These are phyloP conservation scores for Galleria mellonella DNA, from an alignment of 1,140 invertebrate genomes.

Conservation along the genomic window DNA sequence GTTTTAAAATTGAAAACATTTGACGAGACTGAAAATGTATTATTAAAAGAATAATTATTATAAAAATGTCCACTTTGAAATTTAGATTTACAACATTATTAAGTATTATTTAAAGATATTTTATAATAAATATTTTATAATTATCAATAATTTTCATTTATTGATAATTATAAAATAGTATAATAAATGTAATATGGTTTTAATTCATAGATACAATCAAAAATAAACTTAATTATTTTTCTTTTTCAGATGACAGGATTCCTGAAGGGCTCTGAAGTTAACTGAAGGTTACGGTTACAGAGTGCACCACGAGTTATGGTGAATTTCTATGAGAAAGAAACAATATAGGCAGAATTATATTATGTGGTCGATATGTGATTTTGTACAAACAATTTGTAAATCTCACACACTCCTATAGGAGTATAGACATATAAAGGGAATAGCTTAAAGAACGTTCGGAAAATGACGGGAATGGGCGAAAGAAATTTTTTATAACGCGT, in stretches of 20 bases:
- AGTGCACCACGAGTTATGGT: conserved; percentile 54
- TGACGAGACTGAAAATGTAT: no score
- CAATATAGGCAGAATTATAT: conserved; percentile 25
- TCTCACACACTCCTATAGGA: conserved; percentile 18
- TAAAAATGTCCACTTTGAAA: no score
- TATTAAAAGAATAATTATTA: no score
- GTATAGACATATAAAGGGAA: conserved; percentile 5
- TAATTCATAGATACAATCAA: no score
- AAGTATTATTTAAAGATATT: no score
- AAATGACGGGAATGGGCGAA: conserved; percentile 22
- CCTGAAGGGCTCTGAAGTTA: conserved; percentile 44
- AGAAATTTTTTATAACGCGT: conserved; percentile 56
- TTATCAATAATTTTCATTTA: no score
- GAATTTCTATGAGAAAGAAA: conserved; percentile 23
- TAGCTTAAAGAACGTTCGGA: conserved; percentile 9
- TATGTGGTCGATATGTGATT: conserved; percentile 34
- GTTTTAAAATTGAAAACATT: no score
- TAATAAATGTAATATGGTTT: no score
- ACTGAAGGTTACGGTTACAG: conserved; percentile 28
- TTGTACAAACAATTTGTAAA: conserved; percentile 11
- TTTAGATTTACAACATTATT: no score
- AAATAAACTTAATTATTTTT: conserved; percentile 8
- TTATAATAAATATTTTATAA: no score
- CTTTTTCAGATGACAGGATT: conserved; percentile 66
- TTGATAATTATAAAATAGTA: no score